Percentiles rank a stretch among this genome's conserved stretches.
Conservation (phyloP, 2,113 vertebrate species). For the Malurus melanocephalus region DNA sequence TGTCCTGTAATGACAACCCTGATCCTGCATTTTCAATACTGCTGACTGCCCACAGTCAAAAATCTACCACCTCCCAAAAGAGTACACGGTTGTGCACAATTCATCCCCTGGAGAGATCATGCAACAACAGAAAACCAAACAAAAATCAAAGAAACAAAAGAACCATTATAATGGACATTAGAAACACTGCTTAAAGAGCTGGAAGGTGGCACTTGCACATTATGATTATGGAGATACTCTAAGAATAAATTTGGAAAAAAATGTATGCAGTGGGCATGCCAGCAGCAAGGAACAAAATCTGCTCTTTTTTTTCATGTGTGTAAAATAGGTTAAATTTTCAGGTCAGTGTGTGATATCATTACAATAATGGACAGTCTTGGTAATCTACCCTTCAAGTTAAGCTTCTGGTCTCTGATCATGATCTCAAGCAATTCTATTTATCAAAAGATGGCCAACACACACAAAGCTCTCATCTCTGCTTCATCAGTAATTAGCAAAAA, state of each 20-base stretch:
- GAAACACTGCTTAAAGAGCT: background rate
- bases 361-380: background rate
- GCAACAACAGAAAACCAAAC: background rate
- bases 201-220: background rate
- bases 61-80: background rate
- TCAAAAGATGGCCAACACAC: background rate
- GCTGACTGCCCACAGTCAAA: background rate
- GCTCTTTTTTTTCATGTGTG: background rate
- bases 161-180: background rate
- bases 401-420: background rate
- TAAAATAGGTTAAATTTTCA: background rate
- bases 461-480: conserved; percentile 1
- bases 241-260: background rate
- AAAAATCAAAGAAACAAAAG: background rate
- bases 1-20: background rate
- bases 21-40: background rate
- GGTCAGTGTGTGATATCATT: background rate
- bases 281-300: background rate
- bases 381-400: background rate
- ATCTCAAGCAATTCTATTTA: background rate
- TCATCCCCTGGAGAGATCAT: background rate
- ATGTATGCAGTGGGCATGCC: background rate
- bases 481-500: background rate
- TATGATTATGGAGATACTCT: background rate
- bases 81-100: background rate